Base-by-base conservation (phyloP, 2,113 vertebrate genomes). In the Anolis sagrei region DNA sequence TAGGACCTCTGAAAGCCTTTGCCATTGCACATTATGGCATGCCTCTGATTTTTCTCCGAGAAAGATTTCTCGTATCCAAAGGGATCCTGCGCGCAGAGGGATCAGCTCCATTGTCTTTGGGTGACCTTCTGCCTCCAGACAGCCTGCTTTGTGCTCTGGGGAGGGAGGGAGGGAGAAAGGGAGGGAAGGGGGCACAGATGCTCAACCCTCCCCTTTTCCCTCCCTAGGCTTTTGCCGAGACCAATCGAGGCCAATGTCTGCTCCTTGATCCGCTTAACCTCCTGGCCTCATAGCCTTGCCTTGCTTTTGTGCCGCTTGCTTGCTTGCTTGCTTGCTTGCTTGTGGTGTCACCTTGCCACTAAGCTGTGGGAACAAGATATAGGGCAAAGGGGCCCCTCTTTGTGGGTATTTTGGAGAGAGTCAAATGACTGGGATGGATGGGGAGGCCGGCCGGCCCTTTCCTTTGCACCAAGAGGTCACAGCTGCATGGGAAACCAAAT, bases 41-140 rank as follows among this genome's bases (percentile, higher is more conserved):
- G 5, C 6, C 2, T 29, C 11, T 27, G 7, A 14, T 58, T 58
- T 7, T 16, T 66, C 44, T 44, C 78, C 8, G 32, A 32, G 21
- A 39, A n/a, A n/a, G n/a, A n/a, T n/a, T n/a, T n/a, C n/a, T n/a
- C n/a, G n/a, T 10, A 10, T 36, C 76, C 1, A 14, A 48, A 27
- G 27, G 5, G 58, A 62, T 54, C 5, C 2, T 11, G 54, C 36
- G 25, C 2, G 3, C 5, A 25, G 32, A 4, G 27, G 81, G 34
- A 5, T 10, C 9, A 21, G 54, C 2, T 1, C 69, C 16, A 21
- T 48, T 8, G 36, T 68, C 62, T n/a, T 19, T 9, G 5, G 2
- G 2, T 4, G 34, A 4, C 2, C 7, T 21, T 44, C 16, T 16
- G 1, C 36, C 39, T 5, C 7, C 5, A 34, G 1, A 23, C 5